Evolutionary conservation across 2,888 invertebrate species (phyloP), one percentile per base, ranked within the genome.

Genomic region (Drosophila testacea): DNA sequence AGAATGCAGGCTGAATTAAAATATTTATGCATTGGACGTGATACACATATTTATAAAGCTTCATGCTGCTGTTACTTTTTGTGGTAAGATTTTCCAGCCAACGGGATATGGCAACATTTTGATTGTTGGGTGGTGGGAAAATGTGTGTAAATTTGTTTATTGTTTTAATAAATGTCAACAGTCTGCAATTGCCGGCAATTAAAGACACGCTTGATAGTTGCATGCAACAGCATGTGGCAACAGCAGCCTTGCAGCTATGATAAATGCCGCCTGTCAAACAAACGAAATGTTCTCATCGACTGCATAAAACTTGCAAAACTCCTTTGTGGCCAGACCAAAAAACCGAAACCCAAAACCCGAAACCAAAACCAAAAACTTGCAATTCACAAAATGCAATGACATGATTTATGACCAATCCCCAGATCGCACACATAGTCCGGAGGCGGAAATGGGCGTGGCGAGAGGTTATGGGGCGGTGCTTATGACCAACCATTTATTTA

Each of bases 121-220:
- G 54, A 48, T 61, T 46, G 57, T 52, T 56, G 52, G 9, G 16
- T 11, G 9, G 16, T 11, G n/a, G 1, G 10, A 48, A 46, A 41
- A 13, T 63, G 42, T 54, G 68, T 64, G 73, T 42, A 50, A 78
- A 78, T 79, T 73, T 88, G 85, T 85, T 85, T 75, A 85, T 89
- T 88, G 83, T 89, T 84, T 78, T 85, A 85, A 84, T 85, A 85
- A 89, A 89, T 76, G 88, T 88, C 88, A 89, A 81, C 79, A 79
- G 66, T 66, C 67, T 69, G 67, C 73, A 71, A 73, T 68, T 73
- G 70, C 47, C 66, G 63, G 69, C 85, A 84, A 85, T 83, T 84
- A 82, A 84, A 73, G 79, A 69, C 72, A 55, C 57, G 60, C 62
- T 67, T 48, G 44, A 13, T 10, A 39, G 52, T 42, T 62, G 77